Evolutionary conservation across 2,888 invertebrate species (phyloP), one percentile per base, ranked within the genome.

Genomic region (Cephus sareptanus): DNA sequence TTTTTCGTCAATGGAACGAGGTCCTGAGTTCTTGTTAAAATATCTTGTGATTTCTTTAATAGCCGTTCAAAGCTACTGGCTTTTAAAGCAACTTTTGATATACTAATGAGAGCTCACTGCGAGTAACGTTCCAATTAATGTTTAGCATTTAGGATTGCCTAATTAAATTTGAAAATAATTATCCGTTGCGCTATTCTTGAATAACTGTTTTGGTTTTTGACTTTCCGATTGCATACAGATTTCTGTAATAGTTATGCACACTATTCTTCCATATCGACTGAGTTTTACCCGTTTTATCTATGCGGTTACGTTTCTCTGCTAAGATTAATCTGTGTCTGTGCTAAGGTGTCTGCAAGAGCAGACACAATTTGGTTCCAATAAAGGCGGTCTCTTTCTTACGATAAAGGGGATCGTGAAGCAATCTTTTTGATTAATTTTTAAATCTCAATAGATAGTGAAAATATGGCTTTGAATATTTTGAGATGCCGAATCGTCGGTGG

Each of bases 391-490:
- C 33, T 71, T 31, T 71, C 33, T 15, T 3, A 34, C 31, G 12
- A 9, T 56, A 56, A 71, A 71, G 71, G 71, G 71, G 71, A n/a
- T 33, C 33, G 15, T 71, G 34, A 15, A 31, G 33, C 31, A 71
- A 31, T n/a, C 15, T 3, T 11, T 71, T 71, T 3, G 34, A 71
- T 31, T 33, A 33, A 71, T 31, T 40, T n/a, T 69, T 11, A 33
- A 31, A 13, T 56, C 56, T 56, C 23, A 23, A 23, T 4, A 56
- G 9, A 23, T 15, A 56, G 56, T 56, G 74, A 80, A 81, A 76
- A 79, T 35, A 89, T 85, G 87, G 84, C 85, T 79, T 79, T 85
- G 9, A 88, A 84, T 77, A 76, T 87, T 34, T 75, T 89, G 74
- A 85, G 83, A 82, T 80, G 75, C 40, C 79, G 78, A n/a, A 33